phyloP scores from a whole-genome alignment of 2,113 vertebrate genomes.

The Diadophis punctatus region DNA sequence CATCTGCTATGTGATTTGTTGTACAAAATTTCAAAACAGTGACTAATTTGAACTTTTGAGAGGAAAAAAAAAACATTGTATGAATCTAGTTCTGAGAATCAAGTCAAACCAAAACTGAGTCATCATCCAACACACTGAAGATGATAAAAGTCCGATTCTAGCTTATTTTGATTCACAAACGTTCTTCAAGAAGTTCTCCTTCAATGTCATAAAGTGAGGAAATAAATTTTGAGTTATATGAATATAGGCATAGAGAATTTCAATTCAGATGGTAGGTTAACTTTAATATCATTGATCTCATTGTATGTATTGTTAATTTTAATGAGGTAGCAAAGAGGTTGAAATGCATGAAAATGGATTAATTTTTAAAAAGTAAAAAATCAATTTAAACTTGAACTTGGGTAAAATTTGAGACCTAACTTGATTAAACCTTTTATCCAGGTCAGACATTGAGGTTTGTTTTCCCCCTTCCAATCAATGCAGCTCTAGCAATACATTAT shows the following conservation, averaged over 20 bases:
- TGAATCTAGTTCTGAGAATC: constrained; percentile 51
- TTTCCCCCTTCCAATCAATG: neutral
- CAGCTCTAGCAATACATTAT: neutral
- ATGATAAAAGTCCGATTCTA: constrained; percentile 54
- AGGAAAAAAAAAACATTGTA: constrained; percentile 38
- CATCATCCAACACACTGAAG: constrained; percentile 36
- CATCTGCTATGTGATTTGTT: neutral
- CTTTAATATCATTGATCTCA: neutral
- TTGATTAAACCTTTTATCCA: neutral
- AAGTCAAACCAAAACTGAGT: constrained; percentile 46
- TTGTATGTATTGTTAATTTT: neutral
- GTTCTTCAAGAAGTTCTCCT: neutral
- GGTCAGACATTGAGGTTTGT: neutral
- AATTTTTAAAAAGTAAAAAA: neutral
- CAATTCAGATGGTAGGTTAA: neutral
- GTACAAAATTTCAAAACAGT: constrained; percentile 46
- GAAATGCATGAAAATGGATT: neutral
- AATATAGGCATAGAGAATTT: neutral
- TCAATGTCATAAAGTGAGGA: neutral
- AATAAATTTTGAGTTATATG: neutral
- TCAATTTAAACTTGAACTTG: neutral
- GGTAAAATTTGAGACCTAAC: neutral
- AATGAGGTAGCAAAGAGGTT: neutral
- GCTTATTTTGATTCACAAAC: constrained; percentile 26
- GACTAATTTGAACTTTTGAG: constrained; percentile 42